phyloP scores from a whole-genome alignment of 2,888 invertebrate species.

The Euplagia quadripunctaria region DNA sequence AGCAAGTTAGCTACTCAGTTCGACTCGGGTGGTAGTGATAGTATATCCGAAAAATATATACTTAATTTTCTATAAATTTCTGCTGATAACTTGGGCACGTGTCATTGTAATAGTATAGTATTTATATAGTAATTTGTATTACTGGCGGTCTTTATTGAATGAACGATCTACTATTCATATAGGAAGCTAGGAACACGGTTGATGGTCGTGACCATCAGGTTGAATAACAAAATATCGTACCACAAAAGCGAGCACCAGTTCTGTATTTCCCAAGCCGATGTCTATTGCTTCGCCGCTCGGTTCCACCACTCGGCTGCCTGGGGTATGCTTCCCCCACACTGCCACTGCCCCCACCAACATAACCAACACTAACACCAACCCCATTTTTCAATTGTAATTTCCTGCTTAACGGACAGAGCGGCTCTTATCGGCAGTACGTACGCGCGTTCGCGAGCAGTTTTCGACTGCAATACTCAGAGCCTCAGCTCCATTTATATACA shows the following conservation, averaged over 20 bases:
- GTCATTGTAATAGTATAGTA: conserved; percentile 18
- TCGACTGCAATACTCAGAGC: conserved; percentile 78
- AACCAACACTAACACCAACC: conserved; percentile 57
- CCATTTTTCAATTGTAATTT: conserved; percentile 61
- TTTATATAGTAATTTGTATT: conserved; percentile 16
- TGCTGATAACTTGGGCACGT: conserved; percentile 6
- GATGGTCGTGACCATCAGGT: conserved; percentile 49
- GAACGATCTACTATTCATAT: conserved; percentile 50
- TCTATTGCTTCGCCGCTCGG: conserved; percentile 51
- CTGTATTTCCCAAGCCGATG: conserved; percentile 64
- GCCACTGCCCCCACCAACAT: conserved; percentile 56
- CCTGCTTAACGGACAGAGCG: conserved; percentile 50
- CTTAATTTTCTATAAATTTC: background rate
- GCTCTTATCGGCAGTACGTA: conserved; percentile 60
- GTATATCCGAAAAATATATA: background rate
- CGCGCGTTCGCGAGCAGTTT: conserved; percentile 78
- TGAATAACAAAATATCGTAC: conserved; percentile 64
- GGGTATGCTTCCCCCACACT: conserved; percentile 57
- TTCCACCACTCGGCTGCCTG: conserved; percentile 54
- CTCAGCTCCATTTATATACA: conserved; percentile 82
- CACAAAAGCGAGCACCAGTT: conserved; percentile 73
- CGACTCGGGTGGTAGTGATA: background rate
- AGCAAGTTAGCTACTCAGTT: background rate
- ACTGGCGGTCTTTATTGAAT: conserved; percentile 41
- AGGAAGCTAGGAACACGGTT: conserved; percentile 53